Base-by-base conservation (phyloP, 2,888 invertebrate genomes). In the Rotaria macrura region DNA sequence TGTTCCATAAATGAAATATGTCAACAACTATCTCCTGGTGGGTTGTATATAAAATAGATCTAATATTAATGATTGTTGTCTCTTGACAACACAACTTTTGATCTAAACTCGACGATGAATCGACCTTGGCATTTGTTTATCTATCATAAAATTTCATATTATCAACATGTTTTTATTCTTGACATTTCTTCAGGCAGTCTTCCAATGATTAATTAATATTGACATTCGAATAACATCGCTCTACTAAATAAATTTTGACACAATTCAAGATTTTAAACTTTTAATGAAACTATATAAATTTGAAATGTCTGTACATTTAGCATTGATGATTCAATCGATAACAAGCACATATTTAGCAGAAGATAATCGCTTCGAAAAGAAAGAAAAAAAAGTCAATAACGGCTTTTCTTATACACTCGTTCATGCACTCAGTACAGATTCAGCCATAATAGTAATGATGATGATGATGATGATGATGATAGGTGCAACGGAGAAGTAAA, bases 211-310 rank as follows among this genome's bases (percentile, higher is more conserved):
- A 34, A 34, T 65, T 65, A 34, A 17, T 1, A 65, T 34, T 29
- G 34, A 65, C 14, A 65, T 65, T 65, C 4, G 17, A 20, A 23
- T 2, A 34, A 4, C 10, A 34, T 65, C 29, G 6, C 38, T 65
- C 65, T 34, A 65, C 38, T 14, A 7, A 34, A 12, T 34, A 34
- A 17, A 65, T 65, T 20, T 34, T 34, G 20, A 38, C 14, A 65
- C 17, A 17, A 2, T 34, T 14, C 3, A 65, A 34, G 34, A 65
- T 65, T 65, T 20, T 34, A 17, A 65, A 65, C 34, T 38, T 65
- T 34, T 65, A 65, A 29, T 65, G 65, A 65, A 65, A 65, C 65
- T 65, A 65, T 34, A 65, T 65, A 65, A 65, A 65, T 65, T 65
- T 65, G 14, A 65, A 65, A 65, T 34, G 34, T 65, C 65, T 65